phyloP scores from a whole-genome alignment of 1,140 invertebrate genomes.

The Meteorus sp. region DNA sequence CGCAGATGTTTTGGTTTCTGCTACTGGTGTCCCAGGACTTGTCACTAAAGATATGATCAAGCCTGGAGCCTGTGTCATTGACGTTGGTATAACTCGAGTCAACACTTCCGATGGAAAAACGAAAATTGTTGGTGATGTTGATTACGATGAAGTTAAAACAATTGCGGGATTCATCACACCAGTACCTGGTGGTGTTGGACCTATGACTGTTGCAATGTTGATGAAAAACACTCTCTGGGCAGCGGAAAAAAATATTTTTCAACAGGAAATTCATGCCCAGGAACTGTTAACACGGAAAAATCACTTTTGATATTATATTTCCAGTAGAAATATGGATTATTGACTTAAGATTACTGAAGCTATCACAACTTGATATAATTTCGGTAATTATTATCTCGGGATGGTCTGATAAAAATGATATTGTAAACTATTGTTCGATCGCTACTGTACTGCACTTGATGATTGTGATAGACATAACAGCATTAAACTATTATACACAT shows the following conservation, averaged over 20 bases:
- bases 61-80: slow-evolving; percentile 83
- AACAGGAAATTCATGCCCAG: background rate
- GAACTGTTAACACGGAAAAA: slow-evolving; percentile 13
- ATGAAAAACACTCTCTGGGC: slow-evolving; percentile 83
- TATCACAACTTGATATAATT: too few species aligned
- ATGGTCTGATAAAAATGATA: too few species aligned
- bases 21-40: slow-evolving; percentile 77
- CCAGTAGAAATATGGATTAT: background rate
- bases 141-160: slow-evolving; percentile 77
- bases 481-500: too few species aligned
- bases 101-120: slow-evolving; percentile 66
- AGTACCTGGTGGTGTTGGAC: slow-evolving; percentile 86
- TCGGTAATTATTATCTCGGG: too few species aligned
- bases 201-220: slow-evolving; percentile 88
- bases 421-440: too few species aligned
- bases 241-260: slow-evolving; percentile 55
- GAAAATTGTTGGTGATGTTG: slow-evolving; percentile 84
- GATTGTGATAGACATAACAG: too few species aligned
- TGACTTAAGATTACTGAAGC: too few species aligned
- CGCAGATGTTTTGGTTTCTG: slow-evolving; percentile 83
- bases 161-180: slow-evolving; percentile 81
- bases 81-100: slow-evolving; percentile 83
- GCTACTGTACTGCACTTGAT: too few species aligned
- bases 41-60: slow-evolving; percentile 87
- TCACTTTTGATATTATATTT: background rate